A percentile compares a stretch with the other conserved stretches of the same genome.
Conservation (phyloP, 53 echinoderm and acorn worm genomes). For the Arbacia lixula region DNA sequence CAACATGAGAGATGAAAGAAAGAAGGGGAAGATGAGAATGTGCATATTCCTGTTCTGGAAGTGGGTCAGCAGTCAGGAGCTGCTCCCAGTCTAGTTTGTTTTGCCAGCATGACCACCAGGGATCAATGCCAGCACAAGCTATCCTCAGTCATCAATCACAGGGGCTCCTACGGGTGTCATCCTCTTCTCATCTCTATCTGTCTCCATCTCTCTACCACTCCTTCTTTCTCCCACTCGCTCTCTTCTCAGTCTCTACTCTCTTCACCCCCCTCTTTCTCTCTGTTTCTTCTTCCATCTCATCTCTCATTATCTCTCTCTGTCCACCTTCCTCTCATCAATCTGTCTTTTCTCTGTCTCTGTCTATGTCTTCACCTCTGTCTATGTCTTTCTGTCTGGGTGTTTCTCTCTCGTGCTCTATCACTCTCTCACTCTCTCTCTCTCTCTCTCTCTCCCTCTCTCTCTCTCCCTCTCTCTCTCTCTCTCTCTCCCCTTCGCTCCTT, state of each 20-base stretch:
- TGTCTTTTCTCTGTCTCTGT: neutral
- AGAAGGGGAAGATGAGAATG: neutral
- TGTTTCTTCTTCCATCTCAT: neutral
- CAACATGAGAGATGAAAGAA: too few species aligned
- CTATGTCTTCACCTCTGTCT: neutral
- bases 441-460: neutral
- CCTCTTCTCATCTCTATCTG: too few species aligned
- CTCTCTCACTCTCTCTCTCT: neutral
- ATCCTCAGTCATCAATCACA: constrained; percentile 12
- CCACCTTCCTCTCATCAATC: neutral
- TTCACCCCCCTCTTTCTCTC: neutral
- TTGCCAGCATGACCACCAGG: constrained; percentile 9
- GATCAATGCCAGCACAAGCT: constrained; percentile 16
- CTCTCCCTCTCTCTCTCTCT: neutral
- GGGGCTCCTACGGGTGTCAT: too few species aligned
- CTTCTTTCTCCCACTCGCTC: too few species aligned
- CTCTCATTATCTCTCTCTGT: neutral
- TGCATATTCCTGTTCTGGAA: neutral
- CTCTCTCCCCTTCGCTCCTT: neutral
- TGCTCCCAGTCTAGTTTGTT: constrained; percentile 11
- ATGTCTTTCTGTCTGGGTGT: neutral
- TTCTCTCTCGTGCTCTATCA: neutral
- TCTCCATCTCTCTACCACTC: too few species aligned
- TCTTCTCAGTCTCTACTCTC: too few species aligned
- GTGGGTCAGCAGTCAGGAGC: constrained; percentile 9